Percentiles rank a stretch among this genome's conserved stretches.
phyloP scores from a whole-genome alignment of 2,113 vertebrate species.

The Corythornis madagascariensis region DNA sequence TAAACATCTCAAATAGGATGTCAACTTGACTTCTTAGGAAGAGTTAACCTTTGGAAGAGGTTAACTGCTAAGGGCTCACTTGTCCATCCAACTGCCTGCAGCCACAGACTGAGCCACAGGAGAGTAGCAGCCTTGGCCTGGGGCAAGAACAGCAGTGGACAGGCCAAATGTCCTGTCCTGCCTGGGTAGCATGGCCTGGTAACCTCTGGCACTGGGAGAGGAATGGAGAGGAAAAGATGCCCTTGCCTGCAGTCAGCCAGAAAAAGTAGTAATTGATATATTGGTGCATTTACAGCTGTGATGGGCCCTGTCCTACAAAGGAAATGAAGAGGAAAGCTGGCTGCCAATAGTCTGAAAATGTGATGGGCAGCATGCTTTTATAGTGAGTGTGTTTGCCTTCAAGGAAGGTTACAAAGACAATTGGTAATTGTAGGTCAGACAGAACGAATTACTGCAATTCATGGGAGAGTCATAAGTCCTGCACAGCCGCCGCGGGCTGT shows the following conservation, averaged over 20 bases:
- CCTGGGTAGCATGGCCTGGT: neutral
- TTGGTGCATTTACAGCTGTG: conserved; percentile 42
- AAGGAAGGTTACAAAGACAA: conserved; percentile 62
- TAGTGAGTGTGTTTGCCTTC: conserved; percentile 29
- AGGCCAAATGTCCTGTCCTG: neutral
- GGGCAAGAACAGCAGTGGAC: rapidly evolving
- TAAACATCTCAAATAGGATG: neutral
- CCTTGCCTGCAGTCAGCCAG: conserved; percentile 1
- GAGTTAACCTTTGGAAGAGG: too few species aligned
- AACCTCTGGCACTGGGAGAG: neutral
- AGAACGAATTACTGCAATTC: conserved; percentile 49
- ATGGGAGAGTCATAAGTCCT: conserved; percentile 21
- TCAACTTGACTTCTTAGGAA: neutral
- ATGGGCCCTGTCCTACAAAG: conserved; percentile 40
- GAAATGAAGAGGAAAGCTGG: conserved; percentile 59
- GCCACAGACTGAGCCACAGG: rapidly evolving
- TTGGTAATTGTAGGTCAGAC: conserved; percentile 58
- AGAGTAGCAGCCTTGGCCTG: neutral
- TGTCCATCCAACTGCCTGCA: rapidly evolving
- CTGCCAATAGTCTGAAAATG: conserved; percentile 55
- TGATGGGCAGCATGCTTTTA: conserved; percentile 49
- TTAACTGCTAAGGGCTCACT: neutral
- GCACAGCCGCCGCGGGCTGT: neutral
- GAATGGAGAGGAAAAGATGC: neutral
- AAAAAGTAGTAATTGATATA: conserved; percentile 56